These are phyloP conservation scores for Cotesia typhae DNA, from an alignment of 1,140 invertebrate species.

Conservation along the genomic window DNA sequence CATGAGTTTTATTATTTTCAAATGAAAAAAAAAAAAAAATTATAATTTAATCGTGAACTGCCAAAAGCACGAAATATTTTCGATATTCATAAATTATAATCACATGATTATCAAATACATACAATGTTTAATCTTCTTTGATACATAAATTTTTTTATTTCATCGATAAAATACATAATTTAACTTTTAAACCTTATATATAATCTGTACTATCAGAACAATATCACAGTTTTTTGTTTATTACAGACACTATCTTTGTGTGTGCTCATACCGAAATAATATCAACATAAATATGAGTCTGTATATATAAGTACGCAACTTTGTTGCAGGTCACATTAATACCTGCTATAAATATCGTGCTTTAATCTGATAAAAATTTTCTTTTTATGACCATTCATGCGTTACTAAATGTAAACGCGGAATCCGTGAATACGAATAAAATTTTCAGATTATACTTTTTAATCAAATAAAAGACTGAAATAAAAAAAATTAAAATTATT, in stretches of 20 bases:
- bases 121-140: neutral
- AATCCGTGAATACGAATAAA: slow-evolving; percentile 5
- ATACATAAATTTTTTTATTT: neutral
- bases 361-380: slow-evolving; percentile 42
- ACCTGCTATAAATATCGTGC: slow-evolving; percentile 23
- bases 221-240: slow-evolving; percentile 7
- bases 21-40: no score
- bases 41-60: neutral
- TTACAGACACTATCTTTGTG: neutral
- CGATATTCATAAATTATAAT: neutral
- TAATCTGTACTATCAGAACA: neutral
- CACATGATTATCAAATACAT: neutral
- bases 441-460: slow-evolving; percentile 16
- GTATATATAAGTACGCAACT: neutral
- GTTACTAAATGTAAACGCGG: slow-evolving; percentile 19
- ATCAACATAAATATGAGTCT: neutral
- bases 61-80: neutral
- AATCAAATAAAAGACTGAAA: slow-evolving; percentile 4
- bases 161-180: neutral
- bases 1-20: no score
- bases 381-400: slow-evolving; percentile 26
- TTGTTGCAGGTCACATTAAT: slow-evolving; percentile 20
- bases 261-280: no score
- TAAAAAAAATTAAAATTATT: neutral
- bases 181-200: neutral